Evolutionary conservation across 2,113 vertebrate genomes (phyloP).

Genomic region (Azemiops feae): DNA sequence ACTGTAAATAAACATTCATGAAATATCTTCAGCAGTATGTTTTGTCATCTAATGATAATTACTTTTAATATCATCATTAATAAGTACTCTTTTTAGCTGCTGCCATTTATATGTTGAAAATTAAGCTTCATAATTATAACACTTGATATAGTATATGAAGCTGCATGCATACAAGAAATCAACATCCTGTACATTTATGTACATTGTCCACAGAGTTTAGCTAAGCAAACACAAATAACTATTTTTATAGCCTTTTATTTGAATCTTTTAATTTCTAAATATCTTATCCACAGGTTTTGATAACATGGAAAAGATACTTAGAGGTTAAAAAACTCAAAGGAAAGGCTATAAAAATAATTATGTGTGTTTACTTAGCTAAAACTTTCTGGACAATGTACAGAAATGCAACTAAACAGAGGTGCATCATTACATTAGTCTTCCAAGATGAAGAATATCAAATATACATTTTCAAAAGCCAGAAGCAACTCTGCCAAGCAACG

Average conservation of each 20-base stretch:
- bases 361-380: neutral
- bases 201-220: neutral
- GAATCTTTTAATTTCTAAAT: conserved; percentile 6
- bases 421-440: neutral
- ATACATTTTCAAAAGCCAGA: neutral
- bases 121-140: neutral
- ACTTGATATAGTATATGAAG: neutral
- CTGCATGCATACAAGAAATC: neutral
- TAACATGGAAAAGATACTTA: neutral
- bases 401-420: neutral
- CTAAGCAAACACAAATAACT: neutral
- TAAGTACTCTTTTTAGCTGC: neutral
- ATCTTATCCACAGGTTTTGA: neutral
- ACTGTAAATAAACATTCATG: neutral
- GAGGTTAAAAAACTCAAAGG: conserved; percentile 10
- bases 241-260: neutral
- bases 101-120: neutral
- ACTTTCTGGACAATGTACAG: neutral
- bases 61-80: neutral
- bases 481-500: neutral
- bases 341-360: neutral
- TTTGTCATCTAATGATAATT: neutral
- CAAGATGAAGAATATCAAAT: neutral
- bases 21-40: neutral
- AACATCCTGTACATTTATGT: neutral